Percentiles rank a stretch among this genome's conserved stretches.
phyloP scores from a whole-genome alignment of 2,888 invertebrate species.

The Caenorhabditis panamensis region DNA sequence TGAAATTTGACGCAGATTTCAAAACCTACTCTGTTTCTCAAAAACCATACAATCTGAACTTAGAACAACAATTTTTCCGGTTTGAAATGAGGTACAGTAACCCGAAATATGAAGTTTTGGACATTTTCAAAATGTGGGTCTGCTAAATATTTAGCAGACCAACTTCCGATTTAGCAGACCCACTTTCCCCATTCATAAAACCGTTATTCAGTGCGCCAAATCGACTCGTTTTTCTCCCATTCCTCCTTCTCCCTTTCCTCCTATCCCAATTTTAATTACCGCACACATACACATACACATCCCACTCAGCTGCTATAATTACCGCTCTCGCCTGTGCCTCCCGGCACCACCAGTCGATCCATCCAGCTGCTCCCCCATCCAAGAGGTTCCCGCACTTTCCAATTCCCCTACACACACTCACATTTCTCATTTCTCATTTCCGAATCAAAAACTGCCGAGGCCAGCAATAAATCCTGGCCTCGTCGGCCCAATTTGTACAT shows the following conservation, averaged over 20 bases:
- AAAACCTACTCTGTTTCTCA: too few species aligned
- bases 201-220: not conserved
- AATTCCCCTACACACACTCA: not conserved
- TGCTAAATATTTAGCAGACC: too few species aligned
- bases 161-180: not conserved
- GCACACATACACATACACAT: not conserved
- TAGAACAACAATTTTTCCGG: too few species aligned
- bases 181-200: not conserved
- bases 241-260: not conserved
- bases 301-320: conserved; percentile 4
- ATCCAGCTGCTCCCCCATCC: conserved; percentile 4
- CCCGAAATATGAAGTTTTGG: too few species aligned
- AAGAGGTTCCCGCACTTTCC: not conserved
- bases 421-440: not conserved
- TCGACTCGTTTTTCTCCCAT: not conserved
- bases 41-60: too few species aligned
- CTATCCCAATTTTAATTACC: not conserved
- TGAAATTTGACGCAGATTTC: too few species aligned
- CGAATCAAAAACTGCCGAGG: not conserved
- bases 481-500: conserved; percentile 8
- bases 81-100: too few species aligned
- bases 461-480: conserved; percentile 7
- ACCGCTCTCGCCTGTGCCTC: conserved; percentile 7
- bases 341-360: not conserved
- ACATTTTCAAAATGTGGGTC: too few species aligned